phyloP scores from a whole-genome alignment of 2,888 invertebrate genomes.

The Cryptus armator region DNA sequence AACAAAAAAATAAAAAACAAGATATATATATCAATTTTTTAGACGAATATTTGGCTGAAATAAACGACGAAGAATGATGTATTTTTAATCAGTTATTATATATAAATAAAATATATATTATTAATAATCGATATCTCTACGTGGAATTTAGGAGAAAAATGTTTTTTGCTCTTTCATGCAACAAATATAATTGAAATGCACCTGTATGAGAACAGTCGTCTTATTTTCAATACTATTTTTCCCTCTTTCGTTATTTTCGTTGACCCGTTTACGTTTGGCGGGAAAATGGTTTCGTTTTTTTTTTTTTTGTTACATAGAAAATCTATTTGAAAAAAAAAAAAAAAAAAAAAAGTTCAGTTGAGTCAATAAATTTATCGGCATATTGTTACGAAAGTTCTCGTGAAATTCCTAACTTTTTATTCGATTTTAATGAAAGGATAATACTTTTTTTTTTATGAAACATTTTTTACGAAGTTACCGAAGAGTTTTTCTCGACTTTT shows the following conservation, averaged over 20 bases:
- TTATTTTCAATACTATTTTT: constrained; percentile 48
- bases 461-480: too few species aligned
- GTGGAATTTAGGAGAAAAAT: constrained; percentile 78
- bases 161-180: constrained; percentile 82
- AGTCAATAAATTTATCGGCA: too few species aligned
- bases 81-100: constrained; percentile 82
- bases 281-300: not conserved
- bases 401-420: too few species aligned
- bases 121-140: constrained; percentile 79
- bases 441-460: too few species aligned
- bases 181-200: constrained; percentile 83
- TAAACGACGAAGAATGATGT: constrained; percentile 76
- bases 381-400: too few species aligned
- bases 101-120: constrained; percentile 75
- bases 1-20: constrained; percentile 46
- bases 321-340: not conserved
- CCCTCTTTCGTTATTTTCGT: constrained; percentile 13
- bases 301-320: constrained; percentile 45
- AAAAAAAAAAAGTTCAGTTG: not conserved
- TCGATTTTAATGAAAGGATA: too few species aligned
- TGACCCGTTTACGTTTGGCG: not conserved
- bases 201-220: constrained; percentile 72
- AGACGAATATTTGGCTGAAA: constrained; percentile 76
- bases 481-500: not conserved
- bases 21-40: constrained; percentile 75